Evolutionary conservation across 2,888 invertebrate genomes (phyloP), one percentile per base, ranked within the genome.

Genomic region (Anticlea derivata): DNA sequence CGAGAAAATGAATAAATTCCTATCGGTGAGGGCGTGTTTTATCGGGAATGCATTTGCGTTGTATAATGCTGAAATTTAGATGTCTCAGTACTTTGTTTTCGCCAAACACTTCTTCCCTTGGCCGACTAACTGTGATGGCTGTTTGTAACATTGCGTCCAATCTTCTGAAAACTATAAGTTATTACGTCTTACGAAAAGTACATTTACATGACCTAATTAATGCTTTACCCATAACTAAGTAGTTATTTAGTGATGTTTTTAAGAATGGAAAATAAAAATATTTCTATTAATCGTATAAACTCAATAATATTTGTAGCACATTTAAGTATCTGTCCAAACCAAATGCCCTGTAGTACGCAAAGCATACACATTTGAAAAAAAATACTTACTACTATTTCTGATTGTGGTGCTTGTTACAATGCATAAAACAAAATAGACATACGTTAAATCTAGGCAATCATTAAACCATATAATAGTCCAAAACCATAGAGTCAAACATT

Each of bases 1-100:
- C 88, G 96, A 96, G 92, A 96, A 96, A 94, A 97, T 97, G 92
- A 95, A 96, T 94, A 96, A 96, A 89, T 97, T 97, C 91, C 92
- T 97, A 92, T 96, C 96, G 96, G 97, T 97, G 95, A 93, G 79
- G 81, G 75, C 79, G 80, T 75, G 66, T 75, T 78, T 76, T 73
- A 70, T 71, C 74, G 80, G 81, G 77, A 71, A 70, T 62, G 60
- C 58, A 46, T 59, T 60, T 60, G 61, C 62, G 60, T 60, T 62
- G 62, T 62, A 62, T 50, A 60, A 56, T 62, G 62, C 62, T 62
- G 48, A 55, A 76, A 72, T 70, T 73, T 87, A 84, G 84, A 82
- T 86, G 86, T 86, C 76, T 81, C 77, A 75, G 71, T 83, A 77
- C 78, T 71, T 77, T 78, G 73, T 80, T 80, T 78, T 72, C 73